phyloP scores from a whole-genome alignment of 2,888 invertebrate genomes.

The Ochropleura leucogaster region DNA sequence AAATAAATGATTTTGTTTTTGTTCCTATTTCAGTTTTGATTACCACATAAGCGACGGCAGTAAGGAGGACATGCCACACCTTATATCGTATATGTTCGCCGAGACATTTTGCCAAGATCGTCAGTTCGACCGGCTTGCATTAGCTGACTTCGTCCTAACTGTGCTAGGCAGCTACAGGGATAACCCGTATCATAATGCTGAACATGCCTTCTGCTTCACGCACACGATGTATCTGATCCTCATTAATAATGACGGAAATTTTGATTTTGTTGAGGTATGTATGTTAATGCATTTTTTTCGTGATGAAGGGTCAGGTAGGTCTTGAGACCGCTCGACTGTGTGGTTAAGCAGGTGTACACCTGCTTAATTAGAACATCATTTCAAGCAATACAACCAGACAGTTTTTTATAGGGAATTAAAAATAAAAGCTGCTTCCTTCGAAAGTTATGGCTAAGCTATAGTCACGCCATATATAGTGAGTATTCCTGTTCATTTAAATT shows the following conservation, averaged over 20 bases:
- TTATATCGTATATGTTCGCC: slow-evolving; percentile 88
- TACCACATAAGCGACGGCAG: slow-evolving; percentile 90
- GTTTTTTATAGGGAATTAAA: no score
- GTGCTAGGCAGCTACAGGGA: slow-evolving; percentile 86
- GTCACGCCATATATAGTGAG: no score
- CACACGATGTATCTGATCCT: slow-evolving; percentile 91
- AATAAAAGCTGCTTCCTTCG: no score
- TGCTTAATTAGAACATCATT: not conserved
- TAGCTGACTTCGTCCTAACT: slow-evolving; percentile 88
- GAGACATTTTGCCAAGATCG: slow-evolving; percentile 84
- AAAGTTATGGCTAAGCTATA: no score
- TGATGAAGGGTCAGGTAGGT: not conserved
- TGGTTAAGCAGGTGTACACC: not conserved
- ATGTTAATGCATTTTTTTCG: not conserved
- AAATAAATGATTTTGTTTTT: no score
- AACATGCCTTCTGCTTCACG: slow-evolving; percentile 91
- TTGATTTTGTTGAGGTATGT: slow-evolving; percentile 86
- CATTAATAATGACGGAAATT: slow-evolving; percentile 83
- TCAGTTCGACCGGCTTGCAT: slow-evolving; percentile 76
- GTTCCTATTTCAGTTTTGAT: slow-evolving; percentile 82
- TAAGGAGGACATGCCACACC: slow-evolving; percentile 87
- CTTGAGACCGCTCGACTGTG: not conserved
- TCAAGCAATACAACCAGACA: no score
- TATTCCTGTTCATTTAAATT: no score
- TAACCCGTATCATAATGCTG: slow-evolving; percentile 92